These are phyloP conservation scores for Rhipidura dahli DNA, from an alignment of 2,113 vertebrate genomes.

Conservation along the genomic window DNA sequence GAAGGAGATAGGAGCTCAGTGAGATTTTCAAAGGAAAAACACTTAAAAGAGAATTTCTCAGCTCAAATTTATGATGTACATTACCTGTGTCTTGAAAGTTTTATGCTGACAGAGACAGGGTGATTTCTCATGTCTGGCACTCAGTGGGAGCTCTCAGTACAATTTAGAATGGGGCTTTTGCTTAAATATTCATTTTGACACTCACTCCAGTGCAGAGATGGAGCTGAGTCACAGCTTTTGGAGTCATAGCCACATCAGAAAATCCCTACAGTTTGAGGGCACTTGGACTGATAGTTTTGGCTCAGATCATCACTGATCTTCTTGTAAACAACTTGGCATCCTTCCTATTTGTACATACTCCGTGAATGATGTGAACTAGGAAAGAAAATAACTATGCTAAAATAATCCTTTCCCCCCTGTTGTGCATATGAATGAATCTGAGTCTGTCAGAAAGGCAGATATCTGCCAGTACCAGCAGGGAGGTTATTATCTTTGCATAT, in stretches of 20 bases:
- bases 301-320: neutral
- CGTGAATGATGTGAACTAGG: neutral
- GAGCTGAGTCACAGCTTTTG: constrained; percentile 10
- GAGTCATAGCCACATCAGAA: neutral
- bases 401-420: constrained; percentile 2
- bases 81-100: constrained; percentile 25
- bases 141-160: neutral
- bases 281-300: neutral
- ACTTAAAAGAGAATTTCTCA: neutral
- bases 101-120: neutral
- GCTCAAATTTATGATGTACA: neutral
- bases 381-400: constrained; percentile 22
- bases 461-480: constrained; percentile 33
- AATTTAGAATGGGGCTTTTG: neutral
- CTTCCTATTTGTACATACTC: constrained; percentile 23
- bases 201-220: neutral
- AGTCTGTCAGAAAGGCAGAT: neutral
- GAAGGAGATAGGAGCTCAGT: neutral
- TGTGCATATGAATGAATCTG: neutral
- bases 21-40: constrained; percentile 24
- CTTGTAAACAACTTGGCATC: constrained; percentile 48
- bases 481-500: constrained; percentile 29
- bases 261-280: neutral
- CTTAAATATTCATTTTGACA: neutral
- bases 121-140: neutral